Evolutionary conservation across 2,888 invertebrate genomes (phyloP).

Genomic region (Pristionchus japonicus): DNA sequence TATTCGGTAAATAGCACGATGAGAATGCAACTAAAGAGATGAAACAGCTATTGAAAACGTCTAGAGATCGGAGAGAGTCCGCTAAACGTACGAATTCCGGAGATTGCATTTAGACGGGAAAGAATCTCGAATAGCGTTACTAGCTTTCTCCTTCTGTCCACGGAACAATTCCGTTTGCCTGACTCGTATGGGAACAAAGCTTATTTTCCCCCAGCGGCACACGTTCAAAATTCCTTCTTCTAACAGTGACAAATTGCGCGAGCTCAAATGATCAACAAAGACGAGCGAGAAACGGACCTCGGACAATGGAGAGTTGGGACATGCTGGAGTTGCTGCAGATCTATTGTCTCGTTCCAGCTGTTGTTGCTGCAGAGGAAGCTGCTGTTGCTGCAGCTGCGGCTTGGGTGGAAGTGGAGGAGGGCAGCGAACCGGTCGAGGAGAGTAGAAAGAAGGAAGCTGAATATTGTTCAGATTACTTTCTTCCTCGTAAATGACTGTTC

Average conservation of each 20-base stretch:
- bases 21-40: not conserved
- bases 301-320: slow-evolving; percentile 61
- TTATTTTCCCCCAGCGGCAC: not conserved
- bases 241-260: slow-evolving; percentile 21
- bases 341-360: slow-evolving; percentile 35
- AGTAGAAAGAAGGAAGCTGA: slow-evolving; percentile 72
- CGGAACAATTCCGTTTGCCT: not conserved
- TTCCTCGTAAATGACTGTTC: too few relatives aligned
- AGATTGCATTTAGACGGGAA: not conserved
- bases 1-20: not conserved
- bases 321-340: slow-evolving; percentile 40
- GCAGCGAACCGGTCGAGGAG: slow-evolving; percentile 71
- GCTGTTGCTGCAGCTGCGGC: slow-evolving; percentile 48
- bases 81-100: not conserved
- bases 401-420: slow-evolving; percentile 64
- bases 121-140: not conserved
- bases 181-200: slow-evolving; percentile 21
- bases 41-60: not conserved
- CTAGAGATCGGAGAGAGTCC: not conserved
- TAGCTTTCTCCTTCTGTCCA: not conserved
- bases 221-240: not conserved
- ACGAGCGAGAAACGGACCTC: too few relatives aligned
- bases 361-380: slow-evolving; percentile 51
- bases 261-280: not conserved
- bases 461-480: not conserved